These are phyloP conservation scores for Metridium senile DNA, from an alignment of 92 coral and sea anemone species.

Conservation along the genomic window DNA sequence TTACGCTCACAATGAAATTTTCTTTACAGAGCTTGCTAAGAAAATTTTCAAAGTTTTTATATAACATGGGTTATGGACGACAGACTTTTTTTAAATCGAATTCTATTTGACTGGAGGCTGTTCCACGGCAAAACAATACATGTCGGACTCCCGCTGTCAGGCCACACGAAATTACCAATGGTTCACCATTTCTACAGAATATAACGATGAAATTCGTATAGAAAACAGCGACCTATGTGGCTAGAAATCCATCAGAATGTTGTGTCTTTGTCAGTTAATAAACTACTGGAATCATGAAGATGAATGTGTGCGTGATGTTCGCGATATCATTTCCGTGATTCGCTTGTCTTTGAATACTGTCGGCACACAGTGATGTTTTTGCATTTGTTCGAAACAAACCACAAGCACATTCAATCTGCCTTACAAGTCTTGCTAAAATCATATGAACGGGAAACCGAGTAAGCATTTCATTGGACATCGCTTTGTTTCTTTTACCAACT, in stretches of 20 bases:
- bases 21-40: not conserved
- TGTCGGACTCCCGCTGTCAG: slow-evolving; percentile 36
- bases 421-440: slow-evolving; percentile 53
- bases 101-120: slow-evolving; percentile 35
- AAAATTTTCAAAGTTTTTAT: not conserved
- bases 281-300: not conserved
- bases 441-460: slow-evolving; percentile 40
- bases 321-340: slow-evolving; percentile 60
- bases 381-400: slow-evolving; percentile 55
- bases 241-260: slow-evolving; percentile 1
- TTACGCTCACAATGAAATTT: not conserved
- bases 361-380: slow-evolving; percentile 61
- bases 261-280: not conserved
- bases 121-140: slow-evolving; percentile 24
- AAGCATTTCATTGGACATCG: slow-evolving; percentile 57
- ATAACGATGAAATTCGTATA: slow-evolving; percentile 6
- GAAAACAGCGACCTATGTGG: slow-evolving; percentile 3
- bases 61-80: not conserved
- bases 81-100: slow-evolving; percentile 18
- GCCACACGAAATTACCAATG: slow-evolving; percentile 28
- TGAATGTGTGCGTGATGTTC: slow-evolving; percentile 6
- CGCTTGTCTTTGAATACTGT: slow-evolving; percentile 40
- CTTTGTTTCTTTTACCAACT: slow-evolving; percentile 2
- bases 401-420: slow-evolving; percentile 72
- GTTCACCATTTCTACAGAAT: slow-evolving; percentile 18